Evolutionary conservation across 2,113 vertebrate genomes (phyloP), one percentile per base, ranked within the genome.

Genomic region (Chaenogobius annularis): DNA sequence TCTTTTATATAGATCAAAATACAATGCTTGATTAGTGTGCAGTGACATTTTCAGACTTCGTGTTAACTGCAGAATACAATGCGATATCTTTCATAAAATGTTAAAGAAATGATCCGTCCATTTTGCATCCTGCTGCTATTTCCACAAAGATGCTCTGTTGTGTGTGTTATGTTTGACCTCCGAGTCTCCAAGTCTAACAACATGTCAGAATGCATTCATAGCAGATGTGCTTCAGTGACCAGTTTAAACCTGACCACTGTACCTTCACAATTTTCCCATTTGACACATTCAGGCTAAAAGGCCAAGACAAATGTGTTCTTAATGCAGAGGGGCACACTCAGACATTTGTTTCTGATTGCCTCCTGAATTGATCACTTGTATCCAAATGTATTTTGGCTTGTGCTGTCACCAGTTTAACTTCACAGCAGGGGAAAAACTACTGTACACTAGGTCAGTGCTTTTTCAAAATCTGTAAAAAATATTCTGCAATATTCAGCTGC

Each of bases 201-300:
- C 59, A 62, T 62, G 59, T 62, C 59, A 62, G 26, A 62, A 37
- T 62, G 59, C 59, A 62, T 62, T 62, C 59, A 37, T 37, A 37
- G 59, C 59, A 62, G 59, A 62, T 35, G 59, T 62, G 59, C 59
- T 35, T 35, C 59, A 62, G 31, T 62, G 26, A 62, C 59, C 59
- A 62, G 59, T 37, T 35, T 37, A 37, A 62, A 62, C 59, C 31
- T 62, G 59, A 62, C 59, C 31, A 37, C 59, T 62, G 47, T 59
- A 22, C 56, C 56, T 59, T 26, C 31, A 37, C 14, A 62, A 17
- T 62, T 62, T 62, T 62, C 59, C 59, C 59, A 62, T 37, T 37
- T 37, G 31, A 62, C 59, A 62, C 59, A 62, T 62, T 37, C 15
- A 22, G 63, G 19, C 40, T n/a, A 65, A 65, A 65, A 46, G 40